These are phyloP conservation scores for Eristalis arbustorum DNA, from an alignment of 2,888 invertebrate species.

Conservation along the genomic window DNA sequence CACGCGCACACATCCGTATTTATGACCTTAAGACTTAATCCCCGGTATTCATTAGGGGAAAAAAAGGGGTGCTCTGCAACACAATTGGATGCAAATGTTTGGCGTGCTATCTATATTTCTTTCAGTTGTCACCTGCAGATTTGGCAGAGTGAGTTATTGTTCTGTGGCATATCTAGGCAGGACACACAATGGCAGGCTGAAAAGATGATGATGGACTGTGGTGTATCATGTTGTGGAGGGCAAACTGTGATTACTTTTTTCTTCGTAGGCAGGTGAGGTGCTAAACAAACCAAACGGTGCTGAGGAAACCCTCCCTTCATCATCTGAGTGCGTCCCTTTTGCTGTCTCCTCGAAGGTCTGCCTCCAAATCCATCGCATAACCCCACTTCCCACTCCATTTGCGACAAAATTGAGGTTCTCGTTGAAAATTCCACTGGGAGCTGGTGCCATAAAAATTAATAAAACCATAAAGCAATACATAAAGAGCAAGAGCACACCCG, in stretches of 20 bases:
- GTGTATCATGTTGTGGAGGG: neutral
- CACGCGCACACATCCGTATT: conserved; percentile 57
- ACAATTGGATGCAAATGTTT: conserved; percentile 37
- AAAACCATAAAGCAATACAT: neutral
- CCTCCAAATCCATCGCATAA: neutral
- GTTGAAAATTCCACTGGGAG: neutral
- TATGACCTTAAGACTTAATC: conserved; percentile 68
- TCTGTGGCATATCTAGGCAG: too few species aligned
- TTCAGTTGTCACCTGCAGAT: conserved; percentile 67
- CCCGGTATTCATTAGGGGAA: conserved; percentile 56
- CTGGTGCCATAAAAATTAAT: neutral
- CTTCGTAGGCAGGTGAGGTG: neutral
- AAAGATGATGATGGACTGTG: neutral
- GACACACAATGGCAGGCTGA: too few species aligned
- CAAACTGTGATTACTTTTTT: neutral
- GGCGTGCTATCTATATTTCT: conserved; percentile 22
- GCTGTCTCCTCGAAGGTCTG: too few species aligned
- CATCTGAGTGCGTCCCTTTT: neutral
- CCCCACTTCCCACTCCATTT: neutral
- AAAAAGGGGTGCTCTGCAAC: conserved; percentile 15
- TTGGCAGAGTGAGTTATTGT: conserved; percentile 49
- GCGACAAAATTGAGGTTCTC: neutral
- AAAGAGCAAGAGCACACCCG: neutral
- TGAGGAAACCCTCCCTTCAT: too few species aligned
- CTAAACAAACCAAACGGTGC: too few species aligned